Base-by-base conservation (phyloP, 2,113 vertebrate genomes). In the Rattus rattus region DNA sequence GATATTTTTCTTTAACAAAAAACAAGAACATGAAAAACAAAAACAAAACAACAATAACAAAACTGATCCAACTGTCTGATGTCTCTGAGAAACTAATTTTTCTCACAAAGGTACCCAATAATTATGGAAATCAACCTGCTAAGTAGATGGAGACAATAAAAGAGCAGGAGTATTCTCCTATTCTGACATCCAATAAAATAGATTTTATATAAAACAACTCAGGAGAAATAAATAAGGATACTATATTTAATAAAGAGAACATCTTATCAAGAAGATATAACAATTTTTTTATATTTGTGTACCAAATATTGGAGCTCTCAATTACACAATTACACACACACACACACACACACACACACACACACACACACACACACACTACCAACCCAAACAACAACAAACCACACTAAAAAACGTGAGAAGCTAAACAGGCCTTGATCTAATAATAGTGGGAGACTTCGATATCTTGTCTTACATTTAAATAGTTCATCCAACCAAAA, bases 1-100 rank as follows among this genome's bases (percentile, higher is more conserved):
- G 94, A 13, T 59, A 88, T 63, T n/a, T 61, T 95, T 52, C 12
- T 77, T 91, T 85, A 63, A 26, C n/a, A 77, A 94, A 88, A 33
- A 80, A 61, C 0, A 63, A 80, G 19, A 91, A 75, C 63, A 69
- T 14, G 30, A 59, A 69, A 30, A 69, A 69, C 30, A 69, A 65
- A 33, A 69, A 69, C 12, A 69, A 2, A 63, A 63, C 17, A 20
- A 59, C 59, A 17, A 33, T 12, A 33, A 69, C 65, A 69, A 69
- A 67, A 69, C 5, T 33, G 73, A 24, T 43, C 0, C 36, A 83
- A 39, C 22, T 16, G 9, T 63, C 59, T 85, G n/a, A 30, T 47
- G 26, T 19, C 13, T 30, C 59, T 16, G 39, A 61, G 59, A 43
- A 84, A 85, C 30, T 5, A 3, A 63, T 63, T 24, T 65, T 30